These are phyloP conservation scores for Myotis lucifugus DNA, from an alignment of 2,113 vertebrate genomes.

Conservation along the genomic window DNA sequence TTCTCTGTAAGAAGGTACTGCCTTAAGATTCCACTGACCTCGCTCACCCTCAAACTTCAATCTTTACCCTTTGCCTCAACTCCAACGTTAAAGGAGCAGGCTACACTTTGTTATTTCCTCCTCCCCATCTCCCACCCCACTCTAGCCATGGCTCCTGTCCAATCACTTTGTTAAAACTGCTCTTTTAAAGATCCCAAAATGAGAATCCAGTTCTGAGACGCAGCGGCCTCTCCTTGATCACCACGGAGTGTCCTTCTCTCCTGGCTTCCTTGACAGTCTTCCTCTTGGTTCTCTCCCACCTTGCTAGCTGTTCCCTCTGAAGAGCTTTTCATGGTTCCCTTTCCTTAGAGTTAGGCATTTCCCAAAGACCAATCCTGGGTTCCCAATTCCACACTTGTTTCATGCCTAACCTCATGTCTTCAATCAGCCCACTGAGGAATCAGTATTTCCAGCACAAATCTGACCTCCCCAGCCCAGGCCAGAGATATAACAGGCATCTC, in stretches of 20 bases:
- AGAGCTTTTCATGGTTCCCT: not conserved
- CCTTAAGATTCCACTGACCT: not conserved
- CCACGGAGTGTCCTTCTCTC: not conserved
- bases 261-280: not conserved
- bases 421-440: not conserved
- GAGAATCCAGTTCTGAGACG: not conserved
- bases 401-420: not conserved
- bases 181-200: not conserved
- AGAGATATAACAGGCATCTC: not conserved
- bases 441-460: not conserved
- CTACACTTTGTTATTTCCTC: not conserved
- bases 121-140: not conserved
- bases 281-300: not conserved
- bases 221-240: not conserved
- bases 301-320: not conserved
- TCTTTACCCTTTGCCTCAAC: not conserved
- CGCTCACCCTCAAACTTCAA: not conserved
- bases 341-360: not conserved
- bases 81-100: not conserved
- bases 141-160: not conserved
- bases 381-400: not conserved
- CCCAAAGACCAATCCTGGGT: not conserved
- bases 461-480: not conserved
- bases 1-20: not conserved
- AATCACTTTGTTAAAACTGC: not conserved